Conservation (phyloP, 2,797 vertebrate genomes). For the Eulemur coronatus region DNA sequence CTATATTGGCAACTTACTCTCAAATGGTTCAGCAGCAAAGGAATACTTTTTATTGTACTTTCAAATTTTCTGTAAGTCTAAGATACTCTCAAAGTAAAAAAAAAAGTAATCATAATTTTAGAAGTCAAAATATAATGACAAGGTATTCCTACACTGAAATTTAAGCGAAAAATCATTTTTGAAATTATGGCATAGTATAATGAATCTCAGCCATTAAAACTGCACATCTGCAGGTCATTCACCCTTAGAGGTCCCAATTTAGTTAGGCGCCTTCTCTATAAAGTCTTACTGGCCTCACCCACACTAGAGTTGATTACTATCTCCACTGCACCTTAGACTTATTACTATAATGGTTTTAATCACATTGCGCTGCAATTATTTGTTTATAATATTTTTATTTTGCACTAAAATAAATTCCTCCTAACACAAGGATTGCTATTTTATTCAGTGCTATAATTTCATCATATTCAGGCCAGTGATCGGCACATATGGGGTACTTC, state of each 20-base stretch:
- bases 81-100: conserved; percentile 24
- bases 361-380: not conserved
- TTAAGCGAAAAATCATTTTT: conserved; percentile 47
- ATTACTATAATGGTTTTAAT: not conserved
- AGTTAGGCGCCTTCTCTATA: not conserved
- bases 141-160: conserved; percentile 2
- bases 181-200: not conserved
- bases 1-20: not conserved
- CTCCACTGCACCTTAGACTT: not conserved
- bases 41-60: not conserved
- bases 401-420: conserved; percentile 23
- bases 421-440: not conserved
- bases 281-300: not conserved
- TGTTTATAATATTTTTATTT: not conserved
- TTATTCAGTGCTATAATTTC: not conserved
- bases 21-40: not conserved
- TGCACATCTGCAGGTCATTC: not conserved
- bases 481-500: not conserved
- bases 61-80: not conserved
- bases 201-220: not conserved
- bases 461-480: not conserved
- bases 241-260: not conserved
- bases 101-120: not conserved
- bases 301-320: not conserved
- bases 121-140: conserved; percentile 23